Evolutionary conservation across 2,113 vertebrate genomes (phyloP).

Genomic region (Archilochus colubris): DNA sequence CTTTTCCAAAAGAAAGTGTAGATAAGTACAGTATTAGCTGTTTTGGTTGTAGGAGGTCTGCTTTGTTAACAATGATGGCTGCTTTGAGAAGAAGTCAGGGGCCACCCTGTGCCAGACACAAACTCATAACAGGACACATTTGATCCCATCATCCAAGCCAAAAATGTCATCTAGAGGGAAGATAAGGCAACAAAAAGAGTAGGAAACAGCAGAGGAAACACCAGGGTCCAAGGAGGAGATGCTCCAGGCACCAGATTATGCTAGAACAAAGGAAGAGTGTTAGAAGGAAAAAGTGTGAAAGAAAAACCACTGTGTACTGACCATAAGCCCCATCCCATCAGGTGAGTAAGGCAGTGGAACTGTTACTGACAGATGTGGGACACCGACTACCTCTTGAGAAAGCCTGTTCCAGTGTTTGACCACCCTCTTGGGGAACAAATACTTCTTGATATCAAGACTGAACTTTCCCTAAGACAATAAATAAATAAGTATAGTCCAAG

Average conservation of each 20-base stretch:
- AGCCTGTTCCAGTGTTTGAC: neutral
- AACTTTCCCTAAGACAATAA: neutral
- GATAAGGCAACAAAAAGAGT: neutral
- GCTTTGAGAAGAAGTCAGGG: neutral
- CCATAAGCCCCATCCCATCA: neutral
- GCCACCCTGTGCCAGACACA: neutral
- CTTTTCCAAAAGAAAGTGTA: neutral
- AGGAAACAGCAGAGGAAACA: neutral
- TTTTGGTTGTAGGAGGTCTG: neutral
- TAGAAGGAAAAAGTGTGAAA: neutral
- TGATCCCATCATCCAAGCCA: neutral
- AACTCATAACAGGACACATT: neutral
- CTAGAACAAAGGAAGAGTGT: neutral
- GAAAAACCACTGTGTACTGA: neutral
- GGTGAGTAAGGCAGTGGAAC: neutral
- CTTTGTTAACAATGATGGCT: neutral
- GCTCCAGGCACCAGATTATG: neutral
- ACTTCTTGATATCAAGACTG: neutral
- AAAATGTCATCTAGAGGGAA: neutral
- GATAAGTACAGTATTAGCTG: neutral
- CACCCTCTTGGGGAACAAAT: neutral
- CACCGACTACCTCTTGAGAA: neutral
- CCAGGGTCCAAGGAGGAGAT: neutral
- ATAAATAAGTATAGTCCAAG: neutral
- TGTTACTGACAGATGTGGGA: neutral